A percentile compares a stretch with the other conserved stretches of the same genome.
Evolutionary conservation across 2,797 vertebrate genomes (phyloP).

Genomic region (Epinephelus malabaricus): DNA sequence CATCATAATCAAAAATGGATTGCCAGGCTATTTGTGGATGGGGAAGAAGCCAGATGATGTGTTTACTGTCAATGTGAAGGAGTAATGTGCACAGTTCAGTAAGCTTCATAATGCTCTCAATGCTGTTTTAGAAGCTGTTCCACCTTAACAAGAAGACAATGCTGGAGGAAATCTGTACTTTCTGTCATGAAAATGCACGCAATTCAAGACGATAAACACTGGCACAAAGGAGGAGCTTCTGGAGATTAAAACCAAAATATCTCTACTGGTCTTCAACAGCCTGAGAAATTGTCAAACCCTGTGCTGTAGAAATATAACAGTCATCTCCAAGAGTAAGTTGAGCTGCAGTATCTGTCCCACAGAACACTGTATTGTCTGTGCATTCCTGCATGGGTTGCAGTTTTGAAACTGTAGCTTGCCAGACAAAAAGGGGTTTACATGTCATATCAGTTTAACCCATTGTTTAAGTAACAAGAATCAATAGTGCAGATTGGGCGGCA

Average conservation of each 20-base stretch:
- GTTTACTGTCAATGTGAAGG: slow-evolving; percentile 25
- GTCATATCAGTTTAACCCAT: not conserved
- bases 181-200: not conserved
- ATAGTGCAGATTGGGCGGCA: not conserved
- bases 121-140: not conserved
- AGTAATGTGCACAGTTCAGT: slow-evolving; percentile 10
- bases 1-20: slow-evolving; percentile 22
- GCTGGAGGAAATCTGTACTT: not conserved
- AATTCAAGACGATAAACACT: not conserved
- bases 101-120: not conserved
- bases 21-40: slow-evolving; percentile 19
- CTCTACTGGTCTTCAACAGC: not conserved
- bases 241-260: slow-evolving; percentile 2
- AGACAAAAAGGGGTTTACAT: not conserved
- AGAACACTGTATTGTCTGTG: not conserved
- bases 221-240: not conserved
- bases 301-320: not conserved
- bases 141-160: slow-evolving; percentile 6
- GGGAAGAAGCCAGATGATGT: slow-evolving; percentile 17
- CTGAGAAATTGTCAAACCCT: not conserved
- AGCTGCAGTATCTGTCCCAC: slow-evolving; percentile 14
- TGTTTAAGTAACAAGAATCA: not conserved
- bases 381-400: slow-evolving; percentile 6
- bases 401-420: slow-evolving; percentile 7
- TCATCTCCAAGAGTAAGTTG: not conserved